A percentile compares a stretch with the other conserved stretches of the same genome.
Evolutionary conservation across 2,888 invertebrate genomes (phyloP).

Genomic region (Elysia crispata): DNA sequence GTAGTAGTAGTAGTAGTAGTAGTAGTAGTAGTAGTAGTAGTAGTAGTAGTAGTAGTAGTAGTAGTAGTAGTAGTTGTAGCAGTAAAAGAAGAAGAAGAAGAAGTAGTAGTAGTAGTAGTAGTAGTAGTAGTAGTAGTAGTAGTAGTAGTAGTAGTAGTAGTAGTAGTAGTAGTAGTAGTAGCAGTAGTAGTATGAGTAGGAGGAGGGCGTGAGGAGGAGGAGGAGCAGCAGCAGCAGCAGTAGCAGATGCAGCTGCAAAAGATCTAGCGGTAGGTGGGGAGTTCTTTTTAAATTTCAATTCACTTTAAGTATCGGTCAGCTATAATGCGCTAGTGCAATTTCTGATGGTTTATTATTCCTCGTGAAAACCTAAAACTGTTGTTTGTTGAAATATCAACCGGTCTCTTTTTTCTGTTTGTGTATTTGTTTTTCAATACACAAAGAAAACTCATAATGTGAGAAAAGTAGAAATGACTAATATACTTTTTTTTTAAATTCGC

Average conservation of each 20-base stretch:
- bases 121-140: slow-evolving; percentile 9
- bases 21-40: slow-evolving; percentile 9
- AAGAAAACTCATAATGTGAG: too few relatives aligned
- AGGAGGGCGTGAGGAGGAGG: neutral
- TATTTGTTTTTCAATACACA: too few relatives aligned
- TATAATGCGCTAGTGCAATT: too few relatives aligned
- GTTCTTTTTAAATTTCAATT: too few relatives aligned
- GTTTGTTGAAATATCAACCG: too few relatives aligned
- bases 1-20: slow-evolving; percentile 9
- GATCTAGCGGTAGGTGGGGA: neutral
- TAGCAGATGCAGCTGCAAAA: neutral
- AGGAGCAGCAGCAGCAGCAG: neutral
- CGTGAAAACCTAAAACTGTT: too few relatives aligned
- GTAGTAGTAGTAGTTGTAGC: slow-evolving; percentile 9
- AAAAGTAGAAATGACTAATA: too few relatives aligned
- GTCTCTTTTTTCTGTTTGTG: too few relatives aligned
- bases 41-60: slow-evolving; percentile 4
- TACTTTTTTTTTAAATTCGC: too few relatives aligned
- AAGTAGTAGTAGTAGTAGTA: neutral
- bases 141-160: slow-evolving; percentile 9
- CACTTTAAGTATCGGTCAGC: too few relatives aligned
- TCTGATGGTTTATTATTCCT: too few relatives aligned
- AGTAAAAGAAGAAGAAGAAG: neutral
- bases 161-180: slow-evolving; percentile 9
- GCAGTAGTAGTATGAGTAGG: too few relatives aligned